Conservation (phyloP, 2,113 vertebrate genomes). For the Pogonocichla stellata region DNA sequence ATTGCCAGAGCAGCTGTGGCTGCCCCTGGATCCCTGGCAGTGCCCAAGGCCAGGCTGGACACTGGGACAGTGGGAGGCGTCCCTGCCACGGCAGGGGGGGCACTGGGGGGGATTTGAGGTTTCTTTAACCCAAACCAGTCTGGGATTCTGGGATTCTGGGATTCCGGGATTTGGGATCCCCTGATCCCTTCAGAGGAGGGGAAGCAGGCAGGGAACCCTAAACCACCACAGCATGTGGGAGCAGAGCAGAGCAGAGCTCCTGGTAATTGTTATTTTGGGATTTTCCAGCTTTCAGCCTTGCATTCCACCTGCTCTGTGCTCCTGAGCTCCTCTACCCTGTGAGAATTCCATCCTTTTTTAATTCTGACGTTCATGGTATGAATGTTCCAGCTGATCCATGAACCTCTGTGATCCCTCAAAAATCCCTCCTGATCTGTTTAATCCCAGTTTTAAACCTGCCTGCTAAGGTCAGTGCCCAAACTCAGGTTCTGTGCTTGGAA, state of each 20-base stretch:
- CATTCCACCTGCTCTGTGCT: too few species aligned
- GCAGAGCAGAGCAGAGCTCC: neutral
- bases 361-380: accelerated
- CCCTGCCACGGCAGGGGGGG: neutral
- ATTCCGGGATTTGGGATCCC: neutral
- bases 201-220: neutral
- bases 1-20: too few species aligned
- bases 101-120: too few species aligned
- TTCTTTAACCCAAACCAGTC: neutral
- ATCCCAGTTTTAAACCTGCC: neutral
- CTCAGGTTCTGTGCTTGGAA: neutral
- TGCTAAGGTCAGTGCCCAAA: neutral
- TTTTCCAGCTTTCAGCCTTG: neutral
- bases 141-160: too few species aligned
- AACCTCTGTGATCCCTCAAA: neutral
- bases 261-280: accelerated
- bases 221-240: neutral
- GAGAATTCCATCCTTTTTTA: neutral
- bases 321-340: accelerated
- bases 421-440: neutral
- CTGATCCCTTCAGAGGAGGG: neutral
- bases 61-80: neutral
- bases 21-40: too few species aligned
- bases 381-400: neutral
- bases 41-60: neutral